Evolutionary conservation across 92 coral and sea anemone genomes (phyloP), one percentile per base, ranked within the genome.

Genomic region (Micromussa lordhowensis): DNA sequence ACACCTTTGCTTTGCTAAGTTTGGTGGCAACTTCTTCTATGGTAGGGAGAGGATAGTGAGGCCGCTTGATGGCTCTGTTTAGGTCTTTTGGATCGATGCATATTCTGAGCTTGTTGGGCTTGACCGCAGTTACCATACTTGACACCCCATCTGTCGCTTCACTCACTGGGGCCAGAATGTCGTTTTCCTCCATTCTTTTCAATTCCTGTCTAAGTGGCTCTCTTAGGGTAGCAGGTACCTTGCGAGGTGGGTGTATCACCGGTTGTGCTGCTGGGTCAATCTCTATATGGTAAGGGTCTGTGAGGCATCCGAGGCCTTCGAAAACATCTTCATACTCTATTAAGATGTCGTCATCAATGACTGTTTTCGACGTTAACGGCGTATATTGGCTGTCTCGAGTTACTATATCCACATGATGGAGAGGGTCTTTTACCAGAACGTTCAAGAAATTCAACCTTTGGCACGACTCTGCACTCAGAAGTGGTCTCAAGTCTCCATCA

Each of bases 401-500:
- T 36, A 77, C 89, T 57, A 77, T 85, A 19, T 85, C 82, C 75
- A 85, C 89, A 75, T 59, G 83, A 85, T 85, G 89, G 76, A 63
- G 77, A 44, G 89, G 36, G 38, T 85, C 89, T 63, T 75, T 85
- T 76, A 87, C 68, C 88, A 85, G 75, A 26, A 85, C 89, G 61
- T 85, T 85, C n/a, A 85, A 58, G 83, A 85, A 85, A 30, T 85
- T 85, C 75, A 85, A 76, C 83, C 36, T 85, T 85, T 85, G 89
- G 83, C 92, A 89, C n/a, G n/a, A n/a, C n/a, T n/a, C n/a, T 58
- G 92, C 92, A 89, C 83, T 83, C 70, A 82, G 57, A 61, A 89
- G 83, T 26, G 92, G 84, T 82, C 82, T 75, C 83, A 89, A 68
- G 28, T 83, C 77, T 68, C 81, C 71, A 16, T 88, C 74, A 35